A percentile compares a stretch with the other conserved stretches of the same genome.
These are phyloP conservation scores for Apostichopus parvimensis DNA, from an alignment of 35 echinoderm and acorn worm genomes.

Conservation along the genomic window DNA sequence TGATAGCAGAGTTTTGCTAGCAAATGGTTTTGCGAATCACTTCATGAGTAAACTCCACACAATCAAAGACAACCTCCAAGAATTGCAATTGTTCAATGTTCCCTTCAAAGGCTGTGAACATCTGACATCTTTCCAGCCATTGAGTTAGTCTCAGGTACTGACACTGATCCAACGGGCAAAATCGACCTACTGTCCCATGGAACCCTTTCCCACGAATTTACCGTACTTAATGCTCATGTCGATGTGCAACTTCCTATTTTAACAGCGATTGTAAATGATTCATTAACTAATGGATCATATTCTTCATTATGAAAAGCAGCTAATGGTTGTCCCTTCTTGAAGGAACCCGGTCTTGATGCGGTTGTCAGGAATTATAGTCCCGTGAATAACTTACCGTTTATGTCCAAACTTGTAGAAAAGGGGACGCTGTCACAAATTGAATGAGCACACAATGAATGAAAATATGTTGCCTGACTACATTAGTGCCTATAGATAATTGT, in stretches of 20 bases:
- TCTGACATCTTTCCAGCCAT: constrained; percentile 12
- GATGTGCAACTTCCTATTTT: background rate
- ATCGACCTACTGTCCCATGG: background rate
- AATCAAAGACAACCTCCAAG: constrained; percentile 25
- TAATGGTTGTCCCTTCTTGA: constrained; percentile 8
- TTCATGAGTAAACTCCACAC: background rate
- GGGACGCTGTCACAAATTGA: constrained; percentile 17
- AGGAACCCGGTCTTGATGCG: constrained; percentile 40
- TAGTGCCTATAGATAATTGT: constrained; percentile 14
- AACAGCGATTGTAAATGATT: constrained; percentile 31
- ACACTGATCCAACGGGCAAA: background rate
- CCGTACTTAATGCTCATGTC: background rate
- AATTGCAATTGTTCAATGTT: background rate
- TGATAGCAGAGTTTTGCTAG: background rate
- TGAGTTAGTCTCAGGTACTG: constrained; percentile 18
- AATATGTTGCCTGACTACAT: constrained; percentile 48
- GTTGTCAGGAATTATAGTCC: constrained; percentile 45
- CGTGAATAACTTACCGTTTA: constrained; percentile 51
- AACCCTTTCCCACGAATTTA: background rate
- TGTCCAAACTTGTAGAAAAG: constrained; percentile 47
- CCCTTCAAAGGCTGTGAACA: background rate
- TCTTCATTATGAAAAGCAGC: constrained; percentile 44
- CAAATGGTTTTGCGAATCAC: constrained; percentile 29
- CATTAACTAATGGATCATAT: constrained; percentile 5
- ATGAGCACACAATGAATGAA: constrained; percentile 27